phyloP scores from a whole-genome alignment of 2,113 vertebrate genomes.

The Sinocyclocheilus maitianheensis region DNA sequence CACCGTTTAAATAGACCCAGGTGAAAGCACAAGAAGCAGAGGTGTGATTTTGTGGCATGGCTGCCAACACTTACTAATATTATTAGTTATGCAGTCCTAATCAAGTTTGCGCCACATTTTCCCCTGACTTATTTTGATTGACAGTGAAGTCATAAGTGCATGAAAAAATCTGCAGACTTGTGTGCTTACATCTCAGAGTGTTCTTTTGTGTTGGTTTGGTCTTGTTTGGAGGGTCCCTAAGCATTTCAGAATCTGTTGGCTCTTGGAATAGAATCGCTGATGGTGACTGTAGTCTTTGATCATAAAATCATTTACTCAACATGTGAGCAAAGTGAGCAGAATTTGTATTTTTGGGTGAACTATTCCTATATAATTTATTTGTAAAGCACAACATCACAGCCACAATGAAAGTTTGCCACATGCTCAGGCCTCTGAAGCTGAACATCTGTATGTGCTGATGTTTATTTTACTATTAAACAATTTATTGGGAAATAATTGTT shows the following conservation, averaged over 20 bases:
- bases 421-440: background rate
- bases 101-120: too few relatives aligned
- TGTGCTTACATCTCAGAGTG: background rate
- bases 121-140: too few relatives aligned
- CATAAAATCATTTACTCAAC: background rate
- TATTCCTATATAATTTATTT: background rate
- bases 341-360: background rate
- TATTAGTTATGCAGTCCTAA: too few relatives aligned
- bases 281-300: background rate
- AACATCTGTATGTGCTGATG: constrained; percentile 1
- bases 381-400: background rate
- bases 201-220: background rate
- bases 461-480: background rate
- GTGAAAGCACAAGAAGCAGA: too few relatives aligned
- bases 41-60: too few relatives aligned
- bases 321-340: background rate
- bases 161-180: background rate
- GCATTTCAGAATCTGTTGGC: background rate
- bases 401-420: background rate
- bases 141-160: background rate
- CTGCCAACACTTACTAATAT: too few relatives aligned
- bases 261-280: background rate
- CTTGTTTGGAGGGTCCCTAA: background rate
- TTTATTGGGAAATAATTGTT: background rate
- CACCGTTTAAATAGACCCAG: too few relatives aligned